Evolutionary conservation across 1,140 invertebrate species (phyloP), one percentile per base, ranked within the genome.

Genomic region (Zaprionus gabonicus): DNA sequence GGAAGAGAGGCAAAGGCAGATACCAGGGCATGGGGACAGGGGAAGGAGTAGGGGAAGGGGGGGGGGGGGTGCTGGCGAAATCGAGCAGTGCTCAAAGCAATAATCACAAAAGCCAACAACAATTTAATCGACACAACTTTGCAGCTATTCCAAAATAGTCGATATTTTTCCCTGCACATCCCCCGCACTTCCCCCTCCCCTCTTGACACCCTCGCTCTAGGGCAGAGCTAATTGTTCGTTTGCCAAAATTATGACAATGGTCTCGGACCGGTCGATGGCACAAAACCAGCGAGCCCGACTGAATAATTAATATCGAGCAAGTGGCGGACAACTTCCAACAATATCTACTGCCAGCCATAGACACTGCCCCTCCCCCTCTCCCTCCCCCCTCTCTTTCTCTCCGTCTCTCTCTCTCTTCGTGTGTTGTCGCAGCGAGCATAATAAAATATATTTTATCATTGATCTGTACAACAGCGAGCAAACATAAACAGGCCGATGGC

Each of bases 391-490:
- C 44, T 3, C 17, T 20, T 20, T 25, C 9, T 5, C 10, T 5
- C 20, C 13, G 0, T 20, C 20, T 23, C 9, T 25, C 1, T 13
- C 46, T 23, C 20, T 38, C 63, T 51, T 31, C 53, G 6, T 78
- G 60, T 68, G 75, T 53, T 75, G 68, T 67, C 67, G 72, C 72
- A 71, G 67, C 34, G 71, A 67, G 80, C 82, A 85, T 85, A 79
- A 85, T 82, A 85, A 86, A 86, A 85, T 86, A 85, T 86, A 76
- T 81, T 81, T 86, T 85, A 85, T 85, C 82, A 86, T 76, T 79
- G 82, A 86, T 85, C 79, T 76, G 31, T 36, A 69, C 64, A 76
- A 51, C 44, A 58, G 27, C 34, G 20, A 41, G 27, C 46, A 73
- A 60, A 73, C 64, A 76, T 62, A 76, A 71, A 76, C 67, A 64